Evolutionary conservation across 2,888 invertebrate genomes (phyloP), one percentile per base, ranked within the genome.

Genomic region (Diadegma fenestrale): DNA sequence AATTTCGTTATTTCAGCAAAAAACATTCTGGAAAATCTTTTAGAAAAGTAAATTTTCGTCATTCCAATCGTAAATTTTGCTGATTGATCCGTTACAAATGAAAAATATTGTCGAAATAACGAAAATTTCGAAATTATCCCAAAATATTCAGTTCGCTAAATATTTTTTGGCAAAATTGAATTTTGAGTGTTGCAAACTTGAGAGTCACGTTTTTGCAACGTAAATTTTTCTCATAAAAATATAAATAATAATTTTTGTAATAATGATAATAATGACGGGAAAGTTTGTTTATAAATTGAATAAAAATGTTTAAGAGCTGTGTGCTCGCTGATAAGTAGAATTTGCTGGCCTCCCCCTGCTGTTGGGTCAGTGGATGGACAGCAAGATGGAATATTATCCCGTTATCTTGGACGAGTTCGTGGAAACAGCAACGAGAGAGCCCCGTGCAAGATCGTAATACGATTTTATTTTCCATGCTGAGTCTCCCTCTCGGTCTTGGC

Each of bases 381-480:
- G 75, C 80, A 71, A 82, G 85, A 84, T 82, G 84, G 81, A 84
- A 87, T 68, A 87, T 87, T 87, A 80, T 63, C 86, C 88, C 86
- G 87, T 88, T 88, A 88, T 87, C 87, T 85, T 85, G 80, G 83
- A 86, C 86, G 66, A 63, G 81, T 88, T 87, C 88, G 84, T 85
- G 86, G 86, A 88, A 87, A 85, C 84, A 84, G 77, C 82, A 72
- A 85, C 78, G 64, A 87, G 82, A 82, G 82, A 82, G 80, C 48
- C 51, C 78, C 73, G 54, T 37, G 75, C 75, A 82, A 86, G 85
- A 73, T 82, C 75, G 82, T 82, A 85, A 82, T 82, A 80, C 75
- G 58, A 85, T 82, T 85, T 82, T 80, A 45, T 80, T 80, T 73
- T 68, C 37, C 45, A 72, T 33, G 81, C 54, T 58, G 48, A 26